Evolutionary conservation across 2,888 invertebrate species (phyloP), one percentile per base, ranked within the genome.

Genomic region (Hirtodrosophila confusa): DNA sequence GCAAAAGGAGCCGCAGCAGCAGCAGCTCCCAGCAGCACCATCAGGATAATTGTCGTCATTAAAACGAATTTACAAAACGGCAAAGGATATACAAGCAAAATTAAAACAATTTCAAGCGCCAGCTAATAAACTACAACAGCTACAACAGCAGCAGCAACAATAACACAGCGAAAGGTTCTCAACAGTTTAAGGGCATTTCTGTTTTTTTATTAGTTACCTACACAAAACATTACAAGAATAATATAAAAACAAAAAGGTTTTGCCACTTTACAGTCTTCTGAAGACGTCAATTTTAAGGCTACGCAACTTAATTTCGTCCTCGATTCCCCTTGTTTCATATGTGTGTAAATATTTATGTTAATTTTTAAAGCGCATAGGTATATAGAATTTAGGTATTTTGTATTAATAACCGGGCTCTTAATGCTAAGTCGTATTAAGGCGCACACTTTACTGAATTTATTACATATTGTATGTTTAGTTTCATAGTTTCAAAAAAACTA

Each of bases 41-140:
- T 45, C 80, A 73, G 83, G 92, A 92, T 77, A 91, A 92, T 80
- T 90, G 90, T 83, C 89, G 92, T 79, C 92, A 91, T 87, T 91
- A 91, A 84, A 87, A 84, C 83, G 85, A 86, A 87, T 86, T 85
- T 85, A 85, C 63, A 53, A 58, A 80, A 80, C 44, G 78, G 54
- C 64, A 71, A 57, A 75, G 47, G 60, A 76, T 55, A 69, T 66
- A 44, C 51, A 61, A 5, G 31, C 31, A 29, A 43, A 53, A 60
- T 37, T 61, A 70, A 56, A 68, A 68, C 55, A 44, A 43, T 31
- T 47, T 43, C n/a, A 55, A 67, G 45, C 63, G 43, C 12, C 50
- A 61, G 67, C 73, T 60, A 70, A 71, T 64, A 53, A 56, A 67
- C 31, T 61, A 40, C 11, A 63, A 53, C 45, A 40, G 33, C 43